Conservation (phyloP, 2,888 invertebrate species). For the Drosophila gaucha region DNA sequence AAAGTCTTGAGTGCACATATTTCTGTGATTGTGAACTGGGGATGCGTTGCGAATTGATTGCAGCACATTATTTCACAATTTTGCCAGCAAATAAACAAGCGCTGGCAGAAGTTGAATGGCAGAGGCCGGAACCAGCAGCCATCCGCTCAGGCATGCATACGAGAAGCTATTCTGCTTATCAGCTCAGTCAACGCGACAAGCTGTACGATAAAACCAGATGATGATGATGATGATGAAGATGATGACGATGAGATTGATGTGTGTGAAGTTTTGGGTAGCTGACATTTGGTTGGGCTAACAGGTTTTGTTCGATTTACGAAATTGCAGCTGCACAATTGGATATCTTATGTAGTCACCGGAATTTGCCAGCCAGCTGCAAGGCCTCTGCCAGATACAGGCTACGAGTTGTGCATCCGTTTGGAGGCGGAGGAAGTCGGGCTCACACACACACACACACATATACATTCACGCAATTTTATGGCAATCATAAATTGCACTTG, state of each 20-base stretch:
- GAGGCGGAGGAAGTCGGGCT: conserved; percentile 15
- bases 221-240: conserved; percentile 16
- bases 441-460: conserved; percentile 23
- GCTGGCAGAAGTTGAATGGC: conserved; percentile 9
- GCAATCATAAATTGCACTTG: conserved; percentile 77
- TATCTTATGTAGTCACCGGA: conserved; percentile 52
- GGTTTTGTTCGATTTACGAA: conserved; percentile 59
- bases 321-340: conserved; percentile 66
- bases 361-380: not conserved
- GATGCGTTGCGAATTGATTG: conserved; percentile 71
- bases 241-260: conserved; percentile 31
- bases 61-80: conserved; percentile 75
- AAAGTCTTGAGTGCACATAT: conserved; percentile 67
- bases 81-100: conserved; percentile 73
- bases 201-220: conserved; percentile 42
- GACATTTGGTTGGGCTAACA: conserved; percentile 40
- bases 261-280: conserved; percentile 1
- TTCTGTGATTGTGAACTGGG: conserved; percentile 47
- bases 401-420: conserved; percentile 30
- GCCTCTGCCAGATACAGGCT: conserved; percentile 7
- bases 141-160: conserved; percentile 36
- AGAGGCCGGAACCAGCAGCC: conserved; percentile 29
- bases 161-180: conserved; percentile 41
- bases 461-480: conserved; percentile 72
- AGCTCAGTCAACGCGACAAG: conserved; percentile 57